Base-by-base conservation (phyloP, 2,888 invertebrate genomes). In the Entomobrya multifasciata region DNA sequence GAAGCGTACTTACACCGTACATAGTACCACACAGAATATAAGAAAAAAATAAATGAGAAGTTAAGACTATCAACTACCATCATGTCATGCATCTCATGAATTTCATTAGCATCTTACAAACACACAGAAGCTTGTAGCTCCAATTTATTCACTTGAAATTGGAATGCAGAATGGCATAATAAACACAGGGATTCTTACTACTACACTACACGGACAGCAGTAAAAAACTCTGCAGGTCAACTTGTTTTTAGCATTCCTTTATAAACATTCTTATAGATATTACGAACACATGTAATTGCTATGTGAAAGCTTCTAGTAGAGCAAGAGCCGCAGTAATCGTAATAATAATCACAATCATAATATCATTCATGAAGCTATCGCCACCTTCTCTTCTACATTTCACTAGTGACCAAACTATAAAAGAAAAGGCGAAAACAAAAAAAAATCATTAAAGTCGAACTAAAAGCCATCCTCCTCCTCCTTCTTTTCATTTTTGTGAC, bases 71-170 rank as follows among this genome's bases (percentile, higher is more conserved):
- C 74, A 80, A 86, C 72, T 25, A 79, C 52, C 74, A 80, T 72
- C 74, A 80, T 72, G 79, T 60, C 74, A 76, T 87, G 82, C 87
- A 87, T 87, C 86, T 86, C 87, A 80, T 87, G 87, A 87, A 87
- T 87, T 86, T 87, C 87, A 87, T 87, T 87, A 87, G 27, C 52
- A 30, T 36, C 52, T 11, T n/a, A 17, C 41, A 57, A 55, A 74
- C n/a, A 74, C 27, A 52, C 49, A 55, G 4, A 6, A 27, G 36
- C 22, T 70, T 76, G 80, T 62, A 86, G 86, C 86, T 76, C 86
- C 87, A 87, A 87, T 87, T 87, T 87, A 87, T 82, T 82, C 82
- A 87, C 87, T 36, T 8, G 36, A 78, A 87, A 87, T 87, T 82
- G 82, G 87, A 87, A 87, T 87, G 82, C 67, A 81, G 76, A 81